phyloP scores from a whole-genome alignment of 1,140 invertebrate genomes.

The Pseudomyrmex pallidus region DNA sequence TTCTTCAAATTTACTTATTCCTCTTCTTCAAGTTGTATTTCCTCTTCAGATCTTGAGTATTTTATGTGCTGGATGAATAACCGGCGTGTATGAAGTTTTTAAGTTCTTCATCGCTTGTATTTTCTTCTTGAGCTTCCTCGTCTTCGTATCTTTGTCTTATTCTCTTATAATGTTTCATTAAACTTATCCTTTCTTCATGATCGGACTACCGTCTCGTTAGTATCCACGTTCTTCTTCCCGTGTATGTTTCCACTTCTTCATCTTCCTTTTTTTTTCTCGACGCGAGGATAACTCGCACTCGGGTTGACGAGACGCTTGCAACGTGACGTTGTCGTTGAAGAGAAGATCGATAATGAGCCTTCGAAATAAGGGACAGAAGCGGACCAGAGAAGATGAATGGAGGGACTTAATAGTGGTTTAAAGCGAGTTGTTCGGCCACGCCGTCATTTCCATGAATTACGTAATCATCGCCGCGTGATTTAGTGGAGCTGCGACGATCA shows the following conservation, averaged over 20 bases:
- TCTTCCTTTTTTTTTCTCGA: constrained; percentile 11
- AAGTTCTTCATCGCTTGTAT: constrained; percentile 4
- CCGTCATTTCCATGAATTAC: constrained; percentile 65
- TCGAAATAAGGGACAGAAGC: constrained; percentile 52
- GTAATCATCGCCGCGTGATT: constrained; percentile 61
- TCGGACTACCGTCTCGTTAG: constrained; percentile 16
- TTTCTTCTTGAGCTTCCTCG: neutral
- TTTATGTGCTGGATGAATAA: too few relatives aligned
- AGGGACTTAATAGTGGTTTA: constrained; percentile 60
- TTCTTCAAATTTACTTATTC: constrained; percentile 1
- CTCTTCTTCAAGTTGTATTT: neutral
- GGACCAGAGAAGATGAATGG: constrained; percentile 65
- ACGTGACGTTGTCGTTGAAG: constrained; percentile 30
- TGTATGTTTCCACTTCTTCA: constrained; percentile 22
- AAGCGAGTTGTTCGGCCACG: constrained; percentile 29
- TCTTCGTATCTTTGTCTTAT: neutral
- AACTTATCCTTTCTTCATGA: constrained; percentile 4
- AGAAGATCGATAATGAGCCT: constrained; percentile 49
- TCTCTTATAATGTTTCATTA: constrained; percentile 35
- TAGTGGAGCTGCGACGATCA: constrained; percentile 53
- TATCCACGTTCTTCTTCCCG: constrained; percentile 25
- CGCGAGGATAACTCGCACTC: neutral
- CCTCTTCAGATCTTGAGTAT: neutral
- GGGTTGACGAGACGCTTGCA: constrained; percentile 23
- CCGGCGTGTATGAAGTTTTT: too few relatives aligned